Conservation (phyloP, 2,113 vertebrate genomes). For the Orientallactaga bullata region DNA sequence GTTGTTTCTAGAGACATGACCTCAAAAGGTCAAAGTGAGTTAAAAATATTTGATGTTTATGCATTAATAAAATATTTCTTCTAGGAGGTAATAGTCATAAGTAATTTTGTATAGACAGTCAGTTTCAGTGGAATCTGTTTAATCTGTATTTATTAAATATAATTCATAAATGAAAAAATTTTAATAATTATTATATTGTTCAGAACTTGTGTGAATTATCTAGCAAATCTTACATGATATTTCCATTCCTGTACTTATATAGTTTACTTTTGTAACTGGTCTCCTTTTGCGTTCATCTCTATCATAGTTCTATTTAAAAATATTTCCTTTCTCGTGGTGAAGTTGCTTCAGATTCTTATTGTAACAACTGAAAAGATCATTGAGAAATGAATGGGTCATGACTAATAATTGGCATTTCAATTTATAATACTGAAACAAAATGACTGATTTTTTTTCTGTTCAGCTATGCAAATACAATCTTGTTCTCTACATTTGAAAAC, state of each 20-base stretch:
- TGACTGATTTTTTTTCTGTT: background rate
- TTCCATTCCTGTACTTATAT: background rate
- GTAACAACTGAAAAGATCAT: background rate
- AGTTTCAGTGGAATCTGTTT: background rate
- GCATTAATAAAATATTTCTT: background rate
- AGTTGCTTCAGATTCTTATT: background rate
- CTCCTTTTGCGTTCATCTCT: background rate
- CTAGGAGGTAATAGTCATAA: background rate
- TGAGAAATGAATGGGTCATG: background rate
- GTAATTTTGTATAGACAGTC: conserved; percentile 3
- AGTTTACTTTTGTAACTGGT: fast-evolving
- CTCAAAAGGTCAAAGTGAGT: background rate
- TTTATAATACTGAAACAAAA: conserved; percentile 25
- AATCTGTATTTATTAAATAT: background rate
- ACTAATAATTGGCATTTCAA: background rate
- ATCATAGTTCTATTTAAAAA: background rate
- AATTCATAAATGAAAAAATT: background rate
- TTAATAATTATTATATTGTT: background rate
- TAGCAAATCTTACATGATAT: background rate
- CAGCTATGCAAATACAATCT: background rate
- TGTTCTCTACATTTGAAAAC: conserved; percentile 56
- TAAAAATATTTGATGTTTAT: background rate
- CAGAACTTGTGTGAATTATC: background rate
- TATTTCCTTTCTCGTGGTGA: background rate
- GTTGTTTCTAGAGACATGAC: background rate